Base-by-base conservation (phyloP, 2,113 vertebrate species). In the Indri indri region DNA sequence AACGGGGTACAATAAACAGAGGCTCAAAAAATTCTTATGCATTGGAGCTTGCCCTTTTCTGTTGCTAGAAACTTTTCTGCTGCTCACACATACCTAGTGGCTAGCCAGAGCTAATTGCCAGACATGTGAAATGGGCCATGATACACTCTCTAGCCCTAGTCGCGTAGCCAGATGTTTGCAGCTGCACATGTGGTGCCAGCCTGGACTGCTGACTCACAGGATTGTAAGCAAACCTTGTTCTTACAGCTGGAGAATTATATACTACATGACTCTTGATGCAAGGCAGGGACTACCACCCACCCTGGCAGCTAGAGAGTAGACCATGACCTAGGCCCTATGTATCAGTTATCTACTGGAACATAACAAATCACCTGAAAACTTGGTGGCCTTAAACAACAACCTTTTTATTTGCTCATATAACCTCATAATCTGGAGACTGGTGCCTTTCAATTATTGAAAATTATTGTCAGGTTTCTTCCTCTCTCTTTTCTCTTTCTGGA, bases 401-500 rank as follows among this genome's bases (percentile, higher is more conserved):
- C n/a, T 66, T 59, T 66, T 66, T 37, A 70, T 92, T 92, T 90
- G 18, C 45, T 87, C 6, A 73, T 3, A 54, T 77, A 90, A 74
- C 11, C n/a, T 59, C 17, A 25, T n/a, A 61, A 84, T 74, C 59
- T 89, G 4, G 13, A 37, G 37, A 70, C 32, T 68, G 5, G 20
- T 94, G 9, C 11, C 52, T 93, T 96, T 91, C 81, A 61, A 1
- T 73, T 74, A 50, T 50, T 61, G 20, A 34, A 81, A 74, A 81
- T 68, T 95, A 25, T 83, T 85, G 50, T 87, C 10, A 65, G 16
- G 74, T 87, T 88, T 84, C 27, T 68, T 87, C 12, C 16, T 71
- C 65, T 84, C 13, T 61, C 9, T 54, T 50, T 93, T 79, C 17
- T 73, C 70, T 71, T 90, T 80, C 45, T 93, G 18, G 25, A 52